Percentiles rank a stretch among this genome's conserved stretches.
Conservation (phyloP, 2,113 vertebrate genomes). For the Dipodomys merriami region DNA sequence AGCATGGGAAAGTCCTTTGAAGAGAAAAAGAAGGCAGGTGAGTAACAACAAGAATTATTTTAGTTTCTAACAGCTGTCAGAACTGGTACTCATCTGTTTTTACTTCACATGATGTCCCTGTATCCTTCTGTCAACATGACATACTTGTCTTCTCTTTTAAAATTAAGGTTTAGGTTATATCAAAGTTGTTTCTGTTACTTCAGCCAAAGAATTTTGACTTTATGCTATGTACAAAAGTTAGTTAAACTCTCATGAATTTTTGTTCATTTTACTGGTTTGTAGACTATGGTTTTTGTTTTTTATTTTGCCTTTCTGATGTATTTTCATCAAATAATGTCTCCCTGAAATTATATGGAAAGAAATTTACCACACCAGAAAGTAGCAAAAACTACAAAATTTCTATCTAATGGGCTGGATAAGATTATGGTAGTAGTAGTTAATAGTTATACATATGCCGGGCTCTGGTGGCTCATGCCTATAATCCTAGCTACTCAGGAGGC, state of each 20-base stretch:
- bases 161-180: constrained; percentile 11
- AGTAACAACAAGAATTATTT: too few species aligned
- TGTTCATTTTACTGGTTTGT: neutral
- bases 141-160: too few species aligned
- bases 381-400: constrained; percentile 4
- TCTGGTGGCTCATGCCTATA: too few species aligned
- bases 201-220: neutral
- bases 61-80: too few species aligned
- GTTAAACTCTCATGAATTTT: neutral
- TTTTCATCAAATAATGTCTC: neutral
- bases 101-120: neutral
- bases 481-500: too few species aligned
- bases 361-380: neutral
- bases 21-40: too few species aligned
- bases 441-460: neutral
- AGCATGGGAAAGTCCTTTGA: too few species aligned
- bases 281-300: neutral
- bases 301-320: neutral
- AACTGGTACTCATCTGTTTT: neutral
- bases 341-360: neutral
- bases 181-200: neutral
- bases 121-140: neutral
- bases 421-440: neutral
- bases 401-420: neutral
- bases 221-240: neutral